These are phyloP conservation scores for Aldabrachelys gigantea DNA, from an alignment of 2,113 vertebrate genomes.

Conservation along the genomic window DNA sequence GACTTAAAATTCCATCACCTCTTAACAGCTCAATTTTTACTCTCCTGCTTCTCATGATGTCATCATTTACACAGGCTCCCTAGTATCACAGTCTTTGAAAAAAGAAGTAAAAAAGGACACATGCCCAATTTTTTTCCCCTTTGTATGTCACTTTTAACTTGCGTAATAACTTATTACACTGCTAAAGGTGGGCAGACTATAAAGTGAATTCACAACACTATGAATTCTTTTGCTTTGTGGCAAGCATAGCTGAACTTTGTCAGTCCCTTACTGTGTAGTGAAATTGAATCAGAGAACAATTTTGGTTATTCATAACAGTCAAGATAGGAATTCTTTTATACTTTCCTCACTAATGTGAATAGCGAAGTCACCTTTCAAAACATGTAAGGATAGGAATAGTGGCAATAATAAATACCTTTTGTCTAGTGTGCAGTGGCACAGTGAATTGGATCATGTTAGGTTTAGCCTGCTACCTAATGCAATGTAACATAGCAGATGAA, in stretches of 20 bases:
- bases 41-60: background rate
- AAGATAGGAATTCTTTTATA: background rate
- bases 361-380: background rate
- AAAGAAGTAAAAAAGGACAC: background rate
- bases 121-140: background rate
- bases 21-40: background rate
- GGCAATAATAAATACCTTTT: constrained; percentile 36
- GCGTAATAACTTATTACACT: background rate
- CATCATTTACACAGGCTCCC: background rate
- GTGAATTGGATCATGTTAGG: constrained; percentile 36
- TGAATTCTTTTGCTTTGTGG: background rate
- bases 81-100: background rate
- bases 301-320: background rate
- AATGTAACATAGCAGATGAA: constrained; percentile 57
- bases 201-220: background rate
- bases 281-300: background rate
- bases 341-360: background rate
- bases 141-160: background rate
- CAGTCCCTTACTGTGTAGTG: background rate
- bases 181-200: background rate
- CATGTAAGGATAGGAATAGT: background rate
- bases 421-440: background rate
- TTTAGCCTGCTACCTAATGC: constrained; percentile 73
- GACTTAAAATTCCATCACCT: background rate
- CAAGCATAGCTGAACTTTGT: background rate